A percentile compares a stretch with the other conserved stretches of the same genome.
Conservation (phyloP, 2,888 invertebrate species). For the Rapana venosa region DNA sequence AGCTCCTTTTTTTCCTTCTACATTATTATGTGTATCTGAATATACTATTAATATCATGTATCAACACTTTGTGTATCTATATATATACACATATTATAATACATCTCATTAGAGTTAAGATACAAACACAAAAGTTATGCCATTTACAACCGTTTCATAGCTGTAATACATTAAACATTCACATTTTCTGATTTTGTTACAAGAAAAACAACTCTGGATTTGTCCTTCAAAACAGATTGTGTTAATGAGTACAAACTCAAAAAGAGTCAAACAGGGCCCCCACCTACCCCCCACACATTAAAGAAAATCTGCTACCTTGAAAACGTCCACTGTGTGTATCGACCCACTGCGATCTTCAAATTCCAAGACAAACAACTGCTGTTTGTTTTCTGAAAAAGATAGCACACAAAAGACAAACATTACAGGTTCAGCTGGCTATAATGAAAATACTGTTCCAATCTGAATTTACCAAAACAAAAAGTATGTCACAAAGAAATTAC, state of each 20-base stretch:
- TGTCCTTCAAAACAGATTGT: background rate
- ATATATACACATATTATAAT: no score
- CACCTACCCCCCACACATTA: background rate
- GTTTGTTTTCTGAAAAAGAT: conserved; percentile 39
- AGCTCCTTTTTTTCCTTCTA: no score
- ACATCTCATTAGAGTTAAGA: no score
- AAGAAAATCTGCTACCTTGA: conserved; percentile 54
- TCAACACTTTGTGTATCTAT: no score
- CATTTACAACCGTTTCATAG: background rate
- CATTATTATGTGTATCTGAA: no score
- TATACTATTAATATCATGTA: no score
- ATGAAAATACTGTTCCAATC: no score
- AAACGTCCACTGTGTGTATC: conserved; percentile 60
- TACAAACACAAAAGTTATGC: background rate
- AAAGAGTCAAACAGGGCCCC: background rate
- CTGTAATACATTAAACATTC: background rate
- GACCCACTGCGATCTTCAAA: conserved; percentile 71
- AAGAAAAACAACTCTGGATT: background rate
- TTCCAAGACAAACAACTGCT: conserved; percentile 63
- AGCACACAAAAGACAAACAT: no score
- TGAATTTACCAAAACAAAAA: no score
- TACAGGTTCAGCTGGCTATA: no score
- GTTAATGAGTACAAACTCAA: background rate
- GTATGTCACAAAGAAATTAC: no score
- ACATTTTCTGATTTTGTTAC: background rate